Evolutionary conservation across 2,888 invertebrate species (phyloP), one percentile per base, ranked within the genome.

Genomic region (Teleiodes luculella): DNA sequence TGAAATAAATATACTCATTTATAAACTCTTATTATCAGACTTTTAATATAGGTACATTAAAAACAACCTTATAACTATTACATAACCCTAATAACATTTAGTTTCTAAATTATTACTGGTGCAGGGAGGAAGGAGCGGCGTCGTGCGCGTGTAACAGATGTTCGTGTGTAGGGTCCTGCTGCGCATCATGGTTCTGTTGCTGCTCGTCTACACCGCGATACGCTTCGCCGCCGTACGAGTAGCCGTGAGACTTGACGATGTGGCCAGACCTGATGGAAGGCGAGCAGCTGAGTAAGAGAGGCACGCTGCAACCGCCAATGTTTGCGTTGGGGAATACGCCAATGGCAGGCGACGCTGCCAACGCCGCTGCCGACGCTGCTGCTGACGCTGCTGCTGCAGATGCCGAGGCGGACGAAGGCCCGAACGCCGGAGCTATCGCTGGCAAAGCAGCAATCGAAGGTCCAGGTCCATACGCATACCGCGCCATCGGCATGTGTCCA

Each of bases 281-380:
- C 1, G 86, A 72, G 52, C 88, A 89, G 61, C 83, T 86, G 57
- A 89, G 74, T 39, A 88, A 68, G 7, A 88, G 66, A 0, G 88
- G 88, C 2, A 86, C 74, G 37, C 70, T 76, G 60, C 84, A 83
- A 0, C 80, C 79, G 13, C 79, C 79, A 0, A 68, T 68, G 46
- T 81, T 79, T 0, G 78, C 80, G 43, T 76, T 80, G 0, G 86
- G 85, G 65, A 86, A 87, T 52, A 85, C 70, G 1, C 85, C 81
- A 7, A 74, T 72, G 0, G 79, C 78, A 5, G 78, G 67, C 13
- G 73, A 70, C 0, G 69, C 16, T 1, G 76, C 54, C 0, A 56
- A 53, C 4, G 60, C 58, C 1, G 60, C 58, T 1, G 60, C 58
- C 0, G 68, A 57, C 7, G 64, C 59, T 13, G 59, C 50, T 7